Evolutionary conservation across 2,797 vertebrate genomes (phyloP).

Genomic region (Danio aesculapii): DNA sequence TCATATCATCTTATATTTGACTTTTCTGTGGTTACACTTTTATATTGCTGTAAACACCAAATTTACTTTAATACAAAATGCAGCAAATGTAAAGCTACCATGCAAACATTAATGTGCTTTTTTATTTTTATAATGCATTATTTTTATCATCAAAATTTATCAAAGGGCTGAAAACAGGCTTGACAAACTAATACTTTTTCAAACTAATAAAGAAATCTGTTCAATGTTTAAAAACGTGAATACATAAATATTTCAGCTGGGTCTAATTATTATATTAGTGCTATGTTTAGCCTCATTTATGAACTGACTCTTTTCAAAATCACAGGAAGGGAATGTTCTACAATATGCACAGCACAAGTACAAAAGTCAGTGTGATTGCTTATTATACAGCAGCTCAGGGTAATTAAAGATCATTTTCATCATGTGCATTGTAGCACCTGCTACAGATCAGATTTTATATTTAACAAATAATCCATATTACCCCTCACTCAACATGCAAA

Average conservation of each 20-base stretch:
- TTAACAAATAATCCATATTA: too few species aligned
- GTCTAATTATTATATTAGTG: not conserved
- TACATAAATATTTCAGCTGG: not conserved
- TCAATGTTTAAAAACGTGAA: conserved; percentile 17
- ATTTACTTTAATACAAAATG: conserved; percentile 10
- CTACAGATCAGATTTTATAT: too few species aligned
- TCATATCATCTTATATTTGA: not conserved
- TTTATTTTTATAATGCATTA: conserved; percentile 18
- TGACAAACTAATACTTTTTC: not conserved
- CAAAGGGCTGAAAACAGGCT: not conserved
- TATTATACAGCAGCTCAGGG: not conserved
- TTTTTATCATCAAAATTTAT: not conserved
- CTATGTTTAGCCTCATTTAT: not conserved
- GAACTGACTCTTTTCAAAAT: not conserved
- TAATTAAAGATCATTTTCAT: not conserved
- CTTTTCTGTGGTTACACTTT: not conserved
- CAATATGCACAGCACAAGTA: conserved; percentile 3
- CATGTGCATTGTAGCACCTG: not conserved
- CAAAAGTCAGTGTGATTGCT: conserved; percentile 2
- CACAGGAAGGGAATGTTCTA: not conserved
- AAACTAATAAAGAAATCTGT: not conserved
- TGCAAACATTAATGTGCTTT: conserved; percentile 14
- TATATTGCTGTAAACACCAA: not conserved
- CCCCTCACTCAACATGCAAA: too few species aligned
- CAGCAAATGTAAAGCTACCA: not conserved